Evolutionary conservation across 2,888 invertebrate species (phyloP).

Genomic region (Epistrophe eligans): DNA sequence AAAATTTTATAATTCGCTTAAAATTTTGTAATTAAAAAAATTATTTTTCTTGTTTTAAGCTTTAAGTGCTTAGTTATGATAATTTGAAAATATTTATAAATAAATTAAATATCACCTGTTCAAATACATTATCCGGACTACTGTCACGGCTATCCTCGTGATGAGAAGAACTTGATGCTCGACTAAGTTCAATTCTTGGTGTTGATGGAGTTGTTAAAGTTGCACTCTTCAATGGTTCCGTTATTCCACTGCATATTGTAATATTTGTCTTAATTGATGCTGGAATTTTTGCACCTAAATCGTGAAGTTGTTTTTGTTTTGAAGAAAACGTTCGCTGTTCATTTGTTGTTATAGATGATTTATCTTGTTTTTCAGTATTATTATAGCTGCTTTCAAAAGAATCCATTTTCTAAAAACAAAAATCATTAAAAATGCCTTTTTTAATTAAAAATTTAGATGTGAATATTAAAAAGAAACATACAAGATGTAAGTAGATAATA

Average conservation of each 20-base stretch:
- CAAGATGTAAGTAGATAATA: too few species aligned
- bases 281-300: constrained; percentile 80
- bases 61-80: too few species aligned
- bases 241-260: constrained; percentile 80
- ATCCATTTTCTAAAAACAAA: constrained; percentile 77
- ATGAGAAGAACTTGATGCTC: constrained; percentile 94
- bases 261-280: constrained; percentile 82
- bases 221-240: constrained; percentile 77
- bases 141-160: constrained; percentile 92
- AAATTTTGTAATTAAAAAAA: too few species aligned
- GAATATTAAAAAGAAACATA: too few species aligned
- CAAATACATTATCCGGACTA: constrained; percentile 93
- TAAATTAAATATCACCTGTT: constrained; percentile 85
- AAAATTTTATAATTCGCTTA: too few species aligned
- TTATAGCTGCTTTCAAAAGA: constrained; percentile 66
- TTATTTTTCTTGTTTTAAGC: too few species aligned
- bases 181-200: constrained; percentile 94
- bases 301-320: constrained; percentile 76
- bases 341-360: background rate
- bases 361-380: constrained; percentile 59
- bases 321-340: constrained; percentile 76
- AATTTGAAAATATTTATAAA: too few species aligned
- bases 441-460: too few species aligned
- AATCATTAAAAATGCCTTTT: too few species aligned
- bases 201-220: constrained; percentile 87